Evolutionary conservation across 2,888 invertebrate genomes (phyloP), one percentile per base, ranked within the genome.

Genomic region (Leptinotarsa rubiginosa): DNA sequence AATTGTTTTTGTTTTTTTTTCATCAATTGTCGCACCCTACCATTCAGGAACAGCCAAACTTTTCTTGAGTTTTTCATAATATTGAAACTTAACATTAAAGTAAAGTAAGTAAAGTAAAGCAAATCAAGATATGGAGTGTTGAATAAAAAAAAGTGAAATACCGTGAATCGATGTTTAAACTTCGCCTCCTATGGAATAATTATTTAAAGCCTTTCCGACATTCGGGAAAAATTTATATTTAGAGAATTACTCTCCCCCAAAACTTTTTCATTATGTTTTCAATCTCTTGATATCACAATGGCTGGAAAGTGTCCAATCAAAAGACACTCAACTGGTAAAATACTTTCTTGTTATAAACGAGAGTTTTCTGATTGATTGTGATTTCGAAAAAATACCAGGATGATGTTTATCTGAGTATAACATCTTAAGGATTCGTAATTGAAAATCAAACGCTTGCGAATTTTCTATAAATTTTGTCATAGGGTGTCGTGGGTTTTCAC

Each of bases 191-290:
- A n/a, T 50, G 50, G 13, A 31, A 25, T 20, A 66, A 4, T 66
- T 50, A 25, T 31, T 20, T 7, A 10, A 4, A n/a, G 25, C 5
- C 49, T 1, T 50, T 10, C 13, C 25, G 22, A 56, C 15, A 13
- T 13, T 56, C 56, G 18, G 56, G 4, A 22, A 22, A 56, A 56
- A 20, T n/a, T 22, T 22, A 3, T 10, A 18, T 31, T 1, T 7
- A 31, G 31, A 12, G 15, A 4, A 10, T n/a, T 22, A 18, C 16
- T 20, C 22, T 10, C 15, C 67, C 1, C 20, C n/a, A 12, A 22
- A 31, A 52, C 16, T 50, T 52, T 67, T 67, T 52, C 67, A 67
- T 67, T 52, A 67, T n/a, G 47, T n/a, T 41, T 41, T 52, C 31
- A 52, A 16, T 67, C 52, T 50, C 54, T 52, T 41, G 31, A 12